Evolutionary conservation across 2,888 invertebrate species (phyloP), one percentile per base, ranked within the genome.

Genomic region (Mayetiola destructor): DNA sequence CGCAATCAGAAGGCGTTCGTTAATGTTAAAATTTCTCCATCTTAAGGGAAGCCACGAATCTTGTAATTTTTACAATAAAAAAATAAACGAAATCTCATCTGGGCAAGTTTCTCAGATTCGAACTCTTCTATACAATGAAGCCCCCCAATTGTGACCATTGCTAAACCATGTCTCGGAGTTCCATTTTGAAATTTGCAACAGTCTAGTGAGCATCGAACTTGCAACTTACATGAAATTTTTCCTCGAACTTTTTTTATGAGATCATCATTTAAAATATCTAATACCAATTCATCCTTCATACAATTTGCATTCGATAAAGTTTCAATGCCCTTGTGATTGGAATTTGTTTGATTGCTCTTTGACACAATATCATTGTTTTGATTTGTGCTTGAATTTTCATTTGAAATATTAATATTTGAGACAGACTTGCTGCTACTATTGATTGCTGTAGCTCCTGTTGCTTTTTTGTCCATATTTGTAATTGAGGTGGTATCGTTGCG

Each of bases 241-340:
- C 80, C 80, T 66, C 80, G 80, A 68, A 84, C 83, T 62, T 79
- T 78, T 55, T 78, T 74, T 61, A 83, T 78, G 64, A 82, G 74
- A 64, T 80, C 79, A 64, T 80, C 79, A 69, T 82, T 83, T 61
- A 85, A 74, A 60, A 85, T 77, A 65, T 82, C 82, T 60, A 84
- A 76, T 62, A 81, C 80, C 63, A 81, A 77, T 63, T 78, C 76
- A 61, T 70, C 66, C 58, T 65, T 65, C 55, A 63, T 59, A 59
- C 59, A 63, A 59, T 58, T 60, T 37, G 40, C 16, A 48, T 59
- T 56, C 12, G 58, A 39, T 12, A 53, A 54, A n/a, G 52, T 18
- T 40, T 35, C 36, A 36, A 54, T 42, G n/a, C 57, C 60, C 58
- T 57, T 62, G 56, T 59, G 60, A 59, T 58, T 61, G 58, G 61